These are phyloP conservation scores for Drosophila persimilis DNA, from an alignment of 1,140 invertebrate genomes.

Conservation along the genomic window DNA sequence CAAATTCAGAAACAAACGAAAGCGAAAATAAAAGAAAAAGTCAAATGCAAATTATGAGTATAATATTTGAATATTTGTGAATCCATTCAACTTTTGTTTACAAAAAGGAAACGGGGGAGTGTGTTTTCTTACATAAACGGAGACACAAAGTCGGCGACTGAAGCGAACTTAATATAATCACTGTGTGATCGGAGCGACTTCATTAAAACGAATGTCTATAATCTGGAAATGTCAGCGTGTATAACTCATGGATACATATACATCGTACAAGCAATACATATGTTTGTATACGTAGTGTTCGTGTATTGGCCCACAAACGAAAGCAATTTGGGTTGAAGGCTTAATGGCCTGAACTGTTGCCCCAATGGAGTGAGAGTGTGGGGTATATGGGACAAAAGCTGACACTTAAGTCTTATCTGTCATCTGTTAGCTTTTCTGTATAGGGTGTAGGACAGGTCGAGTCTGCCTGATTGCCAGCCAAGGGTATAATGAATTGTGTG, in stretches of 20 bases:
- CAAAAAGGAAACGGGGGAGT: constrained; percentile 42
- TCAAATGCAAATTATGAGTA: constrained; percentile 41
- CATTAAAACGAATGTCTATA: constrained; percentile 30
- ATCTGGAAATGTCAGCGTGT: constrained; percentile 25
- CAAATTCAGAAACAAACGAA: constrained; percentile 30
- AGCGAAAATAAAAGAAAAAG: constrained; percentile 7
- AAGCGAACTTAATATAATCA: constrained; percentile 31
- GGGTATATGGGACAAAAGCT: background rate
- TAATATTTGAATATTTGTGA: constrained; percentile 44
- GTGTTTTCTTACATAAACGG: constrained; percentile 30
- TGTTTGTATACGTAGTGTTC: background rate
- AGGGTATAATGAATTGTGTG: constrained; percentile 32
- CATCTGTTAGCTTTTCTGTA: no score
- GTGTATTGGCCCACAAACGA: constrained; percentile 46
- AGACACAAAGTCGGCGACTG: background rate
- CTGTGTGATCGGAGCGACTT: constrained; percentile 33
- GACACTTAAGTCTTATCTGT: background rate
- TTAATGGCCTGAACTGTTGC: constrained; percentile 20
- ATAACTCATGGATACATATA: constrained; percentile 15
- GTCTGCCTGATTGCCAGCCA: background rate
- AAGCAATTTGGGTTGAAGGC: constrained; percentile 33
- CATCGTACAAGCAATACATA: constrained; percentile 10
- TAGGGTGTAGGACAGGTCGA: no score
- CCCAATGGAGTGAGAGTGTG: background rate
- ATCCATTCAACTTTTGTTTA: constrained; percentile 25